phyloP scores from a whole-genome alignment of 2,113 vertebrate genomes.

The Pithys albifrons region DNA sequence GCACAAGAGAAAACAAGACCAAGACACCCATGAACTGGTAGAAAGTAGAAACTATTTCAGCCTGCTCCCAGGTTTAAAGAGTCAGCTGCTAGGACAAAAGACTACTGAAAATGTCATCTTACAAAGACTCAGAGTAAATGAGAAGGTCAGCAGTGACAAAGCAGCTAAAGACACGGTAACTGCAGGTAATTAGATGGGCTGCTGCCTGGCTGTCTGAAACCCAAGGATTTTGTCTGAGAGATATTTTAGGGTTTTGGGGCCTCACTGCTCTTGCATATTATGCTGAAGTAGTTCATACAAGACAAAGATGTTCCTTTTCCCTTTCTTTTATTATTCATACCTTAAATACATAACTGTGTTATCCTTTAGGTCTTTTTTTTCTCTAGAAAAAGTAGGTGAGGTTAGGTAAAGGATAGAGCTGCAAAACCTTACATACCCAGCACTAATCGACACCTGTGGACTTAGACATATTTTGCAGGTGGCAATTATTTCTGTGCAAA shows the following conservation, averaged over 20 bases:
- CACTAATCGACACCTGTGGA: neutral
- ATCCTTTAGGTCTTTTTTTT: neutral
- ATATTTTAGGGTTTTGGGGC: neutral
- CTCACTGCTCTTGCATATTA: neutral
- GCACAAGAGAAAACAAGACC: neutral
- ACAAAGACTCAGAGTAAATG: neutral
- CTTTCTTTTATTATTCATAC: neutral
- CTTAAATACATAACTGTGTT: neutral
- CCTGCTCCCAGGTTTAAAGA: neutral
- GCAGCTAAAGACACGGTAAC: neutral
- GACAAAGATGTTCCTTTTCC: neutral
- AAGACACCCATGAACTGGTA: neutral
- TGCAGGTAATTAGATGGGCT: neutral
- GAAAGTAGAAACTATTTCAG: neutral
- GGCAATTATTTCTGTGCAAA: neutral
- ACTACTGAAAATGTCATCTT: neutral
- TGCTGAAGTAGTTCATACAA: neutral
- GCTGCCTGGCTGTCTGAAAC: neutral
- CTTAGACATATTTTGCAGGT: neutral
- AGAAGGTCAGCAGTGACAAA: neutral
- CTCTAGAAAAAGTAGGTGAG: neutral
- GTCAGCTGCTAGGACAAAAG: neutral
- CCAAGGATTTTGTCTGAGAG: neutral
- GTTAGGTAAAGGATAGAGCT: neutral
- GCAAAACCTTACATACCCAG: neutral